Evolutionary conservation across 1,140 invertebrate species (phyloP), one percentile per base, ranked within the genome.

Genomic region (Tetramorium alpestre): DNA sequence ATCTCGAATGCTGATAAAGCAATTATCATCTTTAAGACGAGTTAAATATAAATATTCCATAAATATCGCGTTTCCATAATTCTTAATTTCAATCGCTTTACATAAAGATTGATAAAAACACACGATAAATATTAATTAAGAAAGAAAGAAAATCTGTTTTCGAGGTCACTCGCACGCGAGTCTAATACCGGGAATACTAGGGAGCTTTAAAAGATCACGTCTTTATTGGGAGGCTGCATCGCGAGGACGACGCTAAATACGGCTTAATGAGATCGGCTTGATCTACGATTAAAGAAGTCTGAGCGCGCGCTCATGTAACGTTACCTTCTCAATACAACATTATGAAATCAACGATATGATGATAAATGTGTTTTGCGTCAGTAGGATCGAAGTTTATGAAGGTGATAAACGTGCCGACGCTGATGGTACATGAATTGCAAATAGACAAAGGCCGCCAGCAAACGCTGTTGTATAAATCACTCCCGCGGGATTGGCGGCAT

Each of bases 341-440:
- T 91, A 80, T 86, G 89, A 91, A 91, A 91, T 88, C 89, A 88
- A 73, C 65, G 89, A 86, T 90, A 75, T 73, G 87, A 91, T 91
- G 89, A 91, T 90, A 88, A 84, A 91, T 78, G 77, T 91, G 82
- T 88, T 90, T 91, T 90, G 76, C 87, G 67, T 85, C 73, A 69
- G 62, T 51, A n/a, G 73, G 41, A 86, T 86, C 78, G 77, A 86
- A 69, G 89, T 91, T 91, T 91, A 91, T 91, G 89, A 91, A 87
- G 89, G 77, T 84, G 90, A 91, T 91, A 91, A 91, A 90, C 78
- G 78, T 85, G 62, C 22, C 47, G 58, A 64, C 58, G 49, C 76
- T 77, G 75, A 90, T 85, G 89, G 73, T 60, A 78, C 73, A 87
- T 91, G 90, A 91, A 91, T 91, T 89, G 89, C 87, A 87, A 90